phyloP scores from a whole-genome alignment of 1,140 invertebrate species.

The Drosophila burlai region DNA sequence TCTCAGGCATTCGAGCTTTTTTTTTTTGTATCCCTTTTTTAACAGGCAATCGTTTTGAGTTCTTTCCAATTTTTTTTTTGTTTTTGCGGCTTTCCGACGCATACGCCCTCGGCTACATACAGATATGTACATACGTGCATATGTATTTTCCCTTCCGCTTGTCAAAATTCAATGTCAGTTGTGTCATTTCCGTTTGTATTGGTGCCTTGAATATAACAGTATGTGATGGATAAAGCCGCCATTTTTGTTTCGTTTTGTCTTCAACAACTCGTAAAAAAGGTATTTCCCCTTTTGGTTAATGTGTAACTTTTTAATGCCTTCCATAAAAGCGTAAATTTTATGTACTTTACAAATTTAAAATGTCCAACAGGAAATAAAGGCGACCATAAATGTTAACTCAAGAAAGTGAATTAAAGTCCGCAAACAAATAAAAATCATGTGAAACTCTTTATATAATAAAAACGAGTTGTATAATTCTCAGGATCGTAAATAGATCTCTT shows the following conservation, averaged over 20 bases:
- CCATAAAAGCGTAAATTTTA: conserved; percentile 45
- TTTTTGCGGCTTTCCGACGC: conserved; percentile 17
- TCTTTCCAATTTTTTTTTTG: conserved; percentile 22
- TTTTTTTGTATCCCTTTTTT: conserved; percentile 75
- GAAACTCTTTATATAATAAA: not conserved
- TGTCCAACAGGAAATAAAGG: conserved; percentile 24
- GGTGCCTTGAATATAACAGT: conserved; percentile 28
- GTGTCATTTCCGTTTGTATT: conserved; percentile 45
- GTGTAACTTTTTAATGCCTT: conserved; percentile 30
- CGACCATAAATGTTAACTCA: conserved; percentile 37
- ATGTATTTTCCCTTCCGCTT: conserved; percentile 49
- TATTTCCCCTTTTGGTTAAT: conserved; percentile 34
- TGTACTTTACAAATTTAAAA: conserved; percentile 26
- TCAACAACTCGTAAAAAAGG: conserved; percentile 54
- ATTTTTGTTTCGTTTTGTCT: conserved; percentile 52
- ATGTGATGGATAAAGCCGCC: conserved; percentile 41
- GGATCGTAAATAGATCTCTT: not conserved
- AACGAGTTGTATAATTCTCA: not conserved
- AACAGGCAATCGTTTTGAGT: conserved; percentile 25
- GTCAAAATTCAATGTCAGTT: conserved; percentile 83
- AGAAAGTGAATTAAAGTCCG: conserved; percentile 26
- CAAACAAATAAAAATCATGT: conserved; percentile 27
- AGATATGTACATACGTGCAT: conserved; percentile 7
- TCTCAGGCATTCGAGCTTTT: conserved; percentile 72
- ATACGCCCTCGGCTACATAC: conserved; percentile 1